Conservation (phyloP, 2,797 vertebrate genomes). For the Eremophila alpestris region DNA sequence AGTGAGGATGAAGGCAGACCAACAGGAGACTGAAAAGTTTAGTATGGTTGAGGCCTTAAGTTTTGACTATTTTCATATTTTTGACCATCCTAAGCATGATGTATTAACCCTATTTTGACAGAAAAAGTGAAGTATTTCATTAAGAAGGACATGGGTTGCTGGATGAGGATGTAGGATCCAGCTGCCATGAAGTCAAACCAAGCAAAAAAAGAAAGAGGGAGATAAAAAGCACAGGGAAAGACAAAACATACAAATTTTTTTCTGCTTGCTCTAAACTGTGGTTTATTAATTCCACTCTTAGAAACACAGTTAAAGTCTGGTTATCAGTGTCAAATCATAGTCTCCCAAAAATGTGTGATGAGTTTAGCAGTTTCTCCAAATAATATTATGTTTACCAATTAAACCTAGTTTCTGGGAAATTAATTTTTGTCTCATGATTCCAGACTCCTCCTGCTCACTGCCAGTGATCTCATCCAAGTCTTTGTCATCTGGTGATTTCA, state of each 20-base stretch:
- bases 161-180: not conserved
- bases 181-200: not conserved
- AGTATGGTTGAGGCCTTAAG: not conserved
- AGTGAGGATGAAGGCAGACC: not conserved
- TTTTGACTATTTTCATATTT: not conserved
- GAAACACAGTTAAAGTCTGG: not conserved
- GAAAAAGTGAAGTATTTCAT: not conserved
- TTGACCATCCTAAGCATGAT: not conserved
- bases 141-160: not conserved
- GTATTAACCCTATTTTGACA: not conserved
- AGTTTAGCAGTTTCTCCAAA: not conserved
- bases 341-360: not conserved
- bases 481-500: not conserved
- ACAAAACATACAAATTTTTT: not conserved
- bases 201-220: not conserved
- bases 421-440: not conserved
- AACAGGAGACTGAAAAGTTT: not conserved
- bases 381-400: not conserved
- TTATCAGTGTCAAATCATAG: not conserved
- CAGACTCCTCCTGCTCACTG: not conserved
- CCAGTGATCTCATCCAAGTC: not conserved
- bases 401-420: not conserved
- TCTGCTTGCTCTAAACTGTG: not conserved
- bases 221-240: not conserved
- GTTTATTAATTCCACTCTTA: not conserved